phyloP scores from a whole-genome alignment of 1,140 invertebrate genomes.

The Euura lappo region DNA sequence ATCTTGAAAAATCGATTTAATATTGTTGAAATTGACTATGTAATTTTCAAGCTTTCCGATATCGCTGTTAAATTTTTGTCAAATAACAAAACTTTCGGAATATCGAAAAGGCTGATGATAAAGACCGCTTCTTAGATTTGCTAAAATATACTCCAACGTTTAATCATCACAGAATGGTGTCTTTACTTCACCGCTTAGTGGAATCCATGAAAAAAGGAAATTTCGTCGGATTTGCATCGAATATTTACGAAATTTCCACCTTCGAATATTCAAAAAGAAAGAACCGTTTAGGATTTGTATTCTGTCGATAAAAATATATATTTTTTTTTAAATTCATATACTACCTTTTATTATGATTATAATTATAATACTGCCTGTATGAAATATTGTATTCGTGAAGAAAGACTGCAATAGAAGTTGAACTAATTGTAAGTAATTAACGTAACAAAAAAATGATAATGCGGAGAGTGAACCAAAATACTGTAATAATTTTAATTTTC shows the following conservation, averaged over 20 bases:
- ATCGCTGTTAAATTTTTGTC: no score
- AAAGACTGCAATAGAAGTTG: background rate
- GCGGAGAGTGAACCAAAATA: no score
- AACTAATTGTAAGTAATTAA: background rate
- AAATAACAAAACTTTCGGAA: background rate
- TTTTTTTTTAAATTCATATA: background rate
- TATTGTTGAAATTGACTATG: slow-evolving; percentile 15
- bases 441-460: background rate
- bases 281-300: background rate
- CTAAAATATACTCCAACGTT: no score
- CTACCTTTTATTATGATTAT: background rate
- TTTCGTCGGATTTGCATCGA: slow-evolving; percentile 15
- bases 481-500: no score
- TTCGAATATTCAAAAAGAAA: background rate
- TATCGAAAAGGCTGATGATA: slow-evolving; percentile 19
- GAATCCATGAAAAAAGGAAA: no score
- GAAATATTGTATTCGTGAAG: background rate
- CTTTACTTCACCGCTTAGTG: no score
- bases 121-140: background rate
- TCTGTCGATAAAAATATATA: background rate
- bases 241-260: background rate
- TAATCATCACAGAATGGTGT: no score
- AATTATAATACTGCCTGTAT: background rate
- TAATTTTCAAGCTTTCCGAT: background rate
- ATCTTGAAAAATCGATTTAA: slow-evolving; percentile 10